Evolutionary conservation across 2,113 vertebrate genomes (phyloP).

Genomic region (Delphinus delphis): DNA sequence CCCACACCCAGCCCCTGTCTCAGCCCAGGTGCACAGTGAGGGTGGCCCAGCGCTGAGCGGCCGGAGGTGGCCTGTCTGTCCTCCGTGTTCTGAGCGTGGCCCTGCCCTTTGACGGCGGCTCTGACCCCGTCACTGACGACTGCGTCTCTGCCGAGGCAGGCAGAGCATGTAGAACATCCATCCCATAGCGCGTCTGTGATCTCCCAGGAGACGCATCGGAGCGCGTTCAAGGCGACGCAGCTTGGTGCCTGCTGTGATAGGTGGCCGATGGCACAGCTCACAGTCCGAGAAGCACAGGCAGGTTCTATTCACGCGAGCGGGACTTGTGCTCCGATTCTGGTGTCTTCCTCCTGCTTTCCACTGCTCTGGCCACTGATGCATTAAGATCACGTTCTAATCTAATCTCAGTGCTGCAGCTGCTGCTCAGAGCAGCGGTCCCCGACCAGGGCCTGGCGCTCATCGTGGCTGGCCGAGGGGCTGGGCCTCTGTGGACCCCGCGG

Average conservation of each 20-base stretch:
- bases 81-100: fast-evolving
- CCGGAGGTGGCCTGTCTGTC: fast-evolving
- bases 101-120: background rate
- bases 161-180: background rate
- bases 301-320: fast-evolving
- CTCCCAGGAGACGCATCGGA: background rate
- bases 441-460: fast-evolving
- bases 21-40: fast-evolving
- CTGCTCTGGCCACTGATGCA: background rate
- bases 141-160: background rate
- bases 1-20: background rate
- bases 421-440: background rate
- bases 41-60: fast-evolving
- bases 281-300: background rate
- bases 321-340: fast-evolving
- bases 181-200: background rate
- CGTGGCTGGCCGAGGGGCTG: fast-evolving
- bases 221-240: background rate
- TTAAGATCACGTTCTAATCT: conserved; percentile 63
- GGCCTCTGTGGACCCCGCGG: fast-evolving
- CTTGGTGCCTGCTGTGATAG: background rate
- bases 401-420: conserved; percentile 44
- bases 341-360: conserved; percentile 61
- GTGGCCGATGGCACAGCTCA: fast-evolving
- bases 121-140: background rate